phyloP scores from a whole-genome alignment of 2,888 invertebrate species.

The Drosophila eohydei region DNA sequence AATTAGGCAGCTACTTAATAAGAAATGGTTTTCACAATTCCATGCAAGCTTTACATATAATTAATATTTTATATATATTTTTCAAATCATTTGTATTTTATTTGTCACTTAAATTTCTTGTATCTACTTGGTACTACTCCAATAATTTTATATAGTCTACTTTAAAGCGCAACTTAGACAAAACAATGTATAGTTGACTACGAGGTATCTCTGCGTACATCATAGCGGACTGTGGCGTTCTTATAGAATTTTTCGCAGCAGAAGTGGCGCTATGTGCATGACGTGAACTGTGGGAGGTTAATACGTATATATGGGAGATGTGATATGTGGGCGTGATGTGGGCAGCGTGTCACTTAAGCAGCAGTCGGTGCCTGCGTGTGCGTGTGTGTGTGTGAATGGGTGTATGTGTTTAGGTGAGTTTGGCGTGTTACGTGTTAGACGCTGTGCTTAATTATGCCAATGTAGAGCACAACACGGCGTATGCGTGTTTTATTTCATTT shows the following conservation, averaged over 20 bases:
- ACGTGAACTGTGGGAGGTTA: constrained; percentile 55
- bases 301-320: constrained; percentile 29
- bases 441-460: constrained; percentile 67
- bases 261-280: constrained; percentile 73
- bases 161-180: constrained; percentile 10
- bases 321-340: constrained; percentile 48
- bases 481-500: constrained; percentile 59
- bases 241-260: constrained; percentile 24
- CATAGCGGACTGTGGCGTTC: background rate
- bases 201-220: constrained; percentile 23
- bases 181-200: background rate
- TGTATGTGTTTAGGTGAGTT: constrained; percentile 19
- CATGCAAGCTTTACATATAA: background rate
- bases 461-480: constrained; percentile 55
- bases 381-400: constrained; percentile 8
- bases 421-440: constrained; percentile 43
- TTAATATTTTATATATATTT: background rate
- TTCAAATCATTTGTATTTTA: background rate
- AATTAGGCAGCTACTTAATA: background rate
- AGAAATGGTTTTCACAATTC: background rate
- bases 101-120: background rate
- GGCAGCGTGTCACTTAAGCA: constrained; percentile 40
- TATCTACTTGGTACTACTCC: background rate
- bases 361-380: constrained; percentile 13
- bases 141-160: constrained; percentile 11